These are phyloP conservation scores for Centroberyx gerrardi DNA, from an alignment of 2,797 vertebrate species.

Conservation along the genomic window DNA sequence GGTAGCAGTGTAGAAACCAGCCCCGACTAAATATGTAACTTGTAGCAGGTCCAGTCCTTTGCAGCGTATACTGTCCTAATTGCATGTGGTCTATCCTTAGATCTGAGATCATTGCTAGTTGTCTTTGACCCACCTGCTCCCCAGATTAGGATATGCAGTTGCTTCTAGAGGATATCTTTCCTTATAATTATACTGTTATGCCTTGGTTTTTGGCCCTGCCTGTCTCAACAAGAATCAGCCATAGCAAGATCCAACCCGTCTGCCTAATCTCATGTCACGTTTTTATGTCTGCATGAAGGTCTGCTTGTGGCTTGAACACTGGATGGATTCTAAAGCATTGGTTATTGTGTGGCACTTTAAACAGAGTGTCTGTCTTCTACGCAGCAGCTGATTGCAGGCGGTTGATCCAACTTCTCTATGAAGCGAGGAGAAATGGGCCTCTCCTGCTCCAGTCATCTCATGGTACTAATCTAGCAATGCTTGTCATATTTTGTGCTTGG, in stretches of 20 bases:
- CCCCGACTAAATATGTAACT: neutral
- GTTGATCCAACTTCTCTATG: neutral
- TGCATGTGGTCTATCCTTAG: constrained; percentile 4
- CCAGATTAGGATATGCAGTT: constrained; percentile 11
- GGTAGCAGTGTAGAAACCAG: constrained; percentile 17
- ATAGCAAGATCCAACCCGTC: constrained; percentile 11
- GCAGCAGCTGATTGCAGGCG: constrained; percentile 7
- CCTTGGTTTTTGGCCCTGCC: constrained; percentile 10
- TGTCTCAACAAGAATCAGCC: constrained; percentile 18
- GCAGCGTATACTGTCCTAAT: constrained; percentile 16
- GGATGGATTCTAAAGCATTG: neutral
- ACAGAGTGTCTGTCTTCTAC: neutral
- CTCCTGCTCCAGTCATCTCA: neutral
- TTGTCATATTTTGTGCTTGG: constrained; percentile 5
- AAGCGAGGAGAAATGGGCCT: neutral
- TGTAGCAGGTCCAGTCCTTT: constrained; percentile 16
- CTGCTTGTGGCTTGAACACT: constrained; percentile 1
- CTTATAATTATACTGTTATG: constrained; percentile 3
- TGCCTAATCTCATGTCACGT: constrained; percentile 4
- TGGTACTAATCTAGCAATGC: neutral
- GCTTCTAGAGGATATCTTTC: constrained; percentile 3
- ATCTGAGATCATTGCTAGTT: constrained; percentile 7
- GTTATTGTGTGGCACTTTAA: neutral
- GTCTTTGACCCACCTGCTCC: constrained; percentile 20
- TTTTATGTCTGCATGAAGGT: neutral